Conservation (phyloP, 2,113 vertebrate genomes). For the Microtus oregoni region DNA sequence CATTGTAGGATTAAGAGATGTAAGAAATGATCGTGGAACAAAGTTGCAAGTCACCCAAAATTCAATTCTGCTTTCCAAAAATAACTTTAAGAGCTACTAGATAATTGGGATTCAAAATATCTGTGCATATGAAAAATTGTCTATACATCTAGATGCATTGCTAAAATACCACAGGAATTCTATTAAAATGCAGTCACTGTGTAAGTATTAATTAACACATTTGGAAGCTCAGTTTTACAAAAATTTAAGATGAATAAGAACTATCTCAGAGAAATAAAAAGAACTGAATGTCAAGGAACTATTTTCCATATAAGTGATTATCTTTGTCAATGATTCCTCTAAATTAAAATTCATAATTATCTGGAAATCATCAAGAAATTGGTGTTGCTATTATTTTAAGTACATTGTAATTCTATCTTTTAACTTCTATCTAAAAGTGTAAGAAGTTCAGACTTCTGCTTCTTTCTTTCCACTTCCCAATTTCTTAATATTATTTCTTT, state of each 20-base stretch:
- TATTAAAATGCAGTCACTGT: not conserved
- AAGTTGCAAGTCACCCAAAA: constrained; percentile 11
- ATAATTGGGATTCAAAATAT: not conserved
- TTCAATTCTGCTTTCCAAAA: not conserved
- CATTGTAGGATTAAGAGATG: constrained; percentile 32
- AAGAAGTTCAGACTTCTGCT: not conserved
- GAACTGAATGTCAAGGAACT: not conserved
- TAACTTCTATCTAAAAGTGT: not conserved
- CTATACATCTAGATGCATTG: not conserved
- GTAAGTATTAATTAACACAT: not conserved
- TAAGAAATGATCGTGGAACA: not conserved
- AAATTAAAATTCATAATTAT: not conserved
- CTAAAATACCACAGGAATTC: not conserved
- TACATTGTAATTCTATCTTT: not conserved
- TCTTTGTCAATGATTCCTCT: not conserved
- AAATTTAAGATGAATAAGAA: constrained; percentile 22
- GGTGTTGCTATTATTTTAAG: not conserved
- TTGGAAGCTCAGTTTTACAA: not conserved
- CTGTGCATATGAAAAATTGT: not conserved
- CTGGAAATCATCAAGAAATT: not conserved
- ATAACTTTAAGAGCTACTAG: not conserved
- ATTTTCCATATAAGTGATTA: not conserved
- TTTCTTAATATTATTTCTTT: not conserved
- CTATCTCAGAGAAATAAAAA: not conserved
- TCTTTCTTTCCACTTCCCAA: not conserved